Evolutionary conservation across 2,797 vertebrate species (phyloP).

Genomic region (Echiichthys vipera): DNA sequence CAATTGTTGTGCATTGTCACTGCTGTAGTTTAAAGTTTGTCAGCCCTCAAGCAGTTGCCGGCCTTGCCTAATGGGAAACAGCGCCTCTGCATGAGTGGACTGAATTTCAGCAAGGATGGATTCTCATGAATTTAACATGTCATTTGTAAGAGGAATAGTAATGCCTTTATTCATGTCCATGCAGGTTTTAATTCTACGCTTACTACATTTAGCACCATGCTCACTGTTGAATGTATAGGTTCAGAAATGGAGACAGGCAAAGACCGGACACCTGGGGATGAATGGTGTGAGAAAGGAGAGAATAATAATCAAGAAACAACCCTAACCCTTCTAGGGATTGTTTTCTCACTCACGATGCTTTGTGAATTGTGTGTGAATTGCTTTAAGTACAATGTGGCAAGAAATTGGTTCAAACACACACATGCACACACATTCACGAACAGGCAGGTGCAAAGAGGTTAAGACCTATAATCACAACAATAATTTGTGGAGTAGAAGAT

Average conservation of each 20-base stretch:
- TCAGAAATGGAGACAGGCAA: constrained; percentile 16
- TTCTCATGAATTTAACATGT: background rate
- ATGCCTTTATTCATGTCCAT: background rate
- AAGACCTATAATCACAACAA: constrained; percentile 43
- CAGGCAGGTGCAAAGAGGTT: constrained; percentile 20
- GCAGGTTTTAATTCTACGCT: background rate
- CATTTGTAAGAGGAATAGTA: background rate
- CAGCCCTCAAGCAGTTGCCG: no score
- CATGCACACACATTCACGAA: background rate
- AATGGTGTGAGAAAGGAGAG: constrained; percentile 8
- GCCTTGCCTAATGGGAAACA: background rate
- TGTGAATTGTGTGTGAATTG: constrained; percentile 45
- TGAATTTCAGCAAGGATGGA: background rate
- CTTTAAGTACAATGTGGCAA: constrained; percentile 5
- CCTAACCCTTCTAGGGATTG: no score
- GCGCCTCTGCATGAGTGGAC: background rate
- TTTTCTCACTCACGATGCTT: constrained; percentile 42
- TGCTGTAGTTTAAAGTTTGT: no score
- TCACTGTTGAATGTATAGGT: background rate
- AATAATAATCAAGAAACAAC: constrained; percentile 27
- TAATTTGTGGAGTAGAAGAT: constrained; percentile 22
- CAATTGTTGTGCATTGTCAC: no score
- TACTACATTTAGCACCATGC: background rate
- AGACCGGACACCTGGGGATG: background rate
- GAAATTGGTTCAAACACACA: constrained; percentile 27